phyloP scores from a whole-genome alignment of 1,140 invertebrate species.

The Saccostrea glomerata region DNA sequence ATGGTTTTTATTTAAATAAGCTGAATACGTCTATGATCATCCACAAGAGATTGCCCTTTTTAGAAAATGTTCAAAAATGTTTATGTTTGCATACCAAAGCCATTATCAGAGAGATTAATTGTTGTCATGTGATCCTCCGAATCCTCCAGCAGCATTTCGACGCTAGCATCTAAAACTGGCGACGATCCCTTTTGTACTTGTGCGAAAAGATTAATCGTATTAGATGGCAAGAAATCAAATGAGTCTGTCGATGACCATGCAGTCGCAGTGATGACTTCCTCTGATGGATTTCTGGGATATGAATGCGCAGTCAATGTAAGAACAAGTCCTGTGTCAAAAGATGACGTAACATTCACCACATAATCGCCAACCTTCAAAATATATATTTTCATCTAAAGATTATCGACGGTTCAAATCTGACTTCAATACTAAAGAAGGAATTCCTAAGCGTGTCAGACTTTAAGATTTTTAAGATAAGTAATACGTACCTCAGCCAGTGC shows the following conservation, averaged over 20 bases:
- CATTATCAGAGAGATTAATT: neutral
- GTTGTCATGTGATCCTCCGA: neutral
- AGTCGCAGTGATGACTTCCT: conserved; percentile 3
- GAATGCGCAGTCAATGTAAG: neutral
- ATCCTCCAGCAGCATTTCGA: neutral
- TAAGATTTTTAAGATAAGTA: too few relatives aligned
- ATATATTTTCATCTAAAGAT: too few relatives aligned
- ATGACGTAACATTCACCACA: neutral
- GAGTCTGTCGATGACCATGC: neutral
- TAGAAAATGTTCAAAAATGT: neutral
- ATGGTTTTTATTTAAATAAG: too few relatives aligned
- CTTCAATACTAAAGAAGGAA: too few relatives aligned
- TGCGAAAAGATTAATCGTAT: neutral
- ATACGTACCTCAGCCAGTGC: neutral
- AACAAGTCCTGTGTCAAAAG: neutral
- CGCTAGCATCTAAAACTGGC: conserved; percentile 12
- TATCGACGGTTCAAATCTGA: too few relatives aligned
- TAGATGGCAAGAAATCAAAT: neutral
- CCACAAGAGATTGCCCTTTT: too few relatives aligned
- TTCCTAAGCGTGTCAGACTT: too few relatives aligned
- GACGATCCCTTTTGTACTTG: neutral
- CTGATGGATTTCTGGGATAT: neutral
- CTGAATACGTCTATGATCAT: too few relatives aligned
- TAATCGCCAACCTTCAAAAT: neutral
- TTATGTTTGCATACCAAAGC: neutral